Evolutionary conservation across 92 coral and sea anemone species (phyloP), one percentile per base, ranked within the genome.

Genomic region (Plumapathes pennacea): DNA sequence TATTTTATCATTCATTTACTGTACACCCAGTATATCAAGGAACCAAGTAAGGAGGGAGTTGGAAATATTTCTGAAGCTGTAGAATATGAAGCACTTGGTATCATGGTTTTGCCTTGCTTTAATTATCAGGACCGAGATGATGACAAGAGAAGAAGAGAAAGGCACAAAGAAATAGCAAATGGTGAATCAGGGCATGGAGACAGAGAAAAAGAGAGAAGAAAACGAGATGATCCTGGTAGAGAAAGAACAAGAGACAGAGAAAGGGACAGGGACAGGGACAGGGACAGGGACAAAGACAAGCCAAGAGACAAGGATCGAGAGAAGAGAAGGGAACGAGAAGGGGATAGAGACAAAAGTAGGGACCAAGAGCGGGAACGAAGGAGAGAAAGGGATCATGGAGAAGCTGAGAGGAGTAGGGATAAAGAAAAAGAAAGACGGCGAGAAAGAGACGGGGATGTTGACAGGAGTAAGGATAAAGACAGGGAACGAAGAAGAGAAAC

Each of bases 71-170:
- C n/a, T n/a, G n/a, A n/a, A n/a, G n/a, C n/a, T n/a, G n/a, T n/a
- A n/a, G n/a, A n/a, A n/a, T n/a, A n/a, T n/a, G n/a, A n/a, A n/a
- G n/a, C n/a, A n/a, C n/a, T n/a, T n/a, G n/a, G n/a, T n/a, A n/a
- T n/a, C n/a, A n/a, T n/a, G n/a, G n/a, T n/a, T n/a, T n/a, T n/a
- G n/a, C n/a, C n/a, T n/a, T n/a, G n/a, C n/a, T n/a, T n/a, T n/a
- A n/a, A n/a, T n/a, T n/a, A n/a, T 10, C 25, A 65, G 82, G 77
- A 77, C 5, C 68, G 57, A 41, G 84, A 80, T 42, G 89, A 69
- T 29, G 89, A 77, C 34, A 77, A 68, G 32, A 74, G 57, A 27
- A 77, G 64, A 30, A 58, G 74, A 7, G 67, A 69, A 43, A 60
- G 44, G 23, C 76, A 38, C 23, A 58, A 49, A 28, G 62, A n/a